Percentiles rank a stretch among this genome's conserved stretches.
Conservation (phyloP, 2,888 invertebrate genomes). For the Drosophila paranaensis region DNA sequence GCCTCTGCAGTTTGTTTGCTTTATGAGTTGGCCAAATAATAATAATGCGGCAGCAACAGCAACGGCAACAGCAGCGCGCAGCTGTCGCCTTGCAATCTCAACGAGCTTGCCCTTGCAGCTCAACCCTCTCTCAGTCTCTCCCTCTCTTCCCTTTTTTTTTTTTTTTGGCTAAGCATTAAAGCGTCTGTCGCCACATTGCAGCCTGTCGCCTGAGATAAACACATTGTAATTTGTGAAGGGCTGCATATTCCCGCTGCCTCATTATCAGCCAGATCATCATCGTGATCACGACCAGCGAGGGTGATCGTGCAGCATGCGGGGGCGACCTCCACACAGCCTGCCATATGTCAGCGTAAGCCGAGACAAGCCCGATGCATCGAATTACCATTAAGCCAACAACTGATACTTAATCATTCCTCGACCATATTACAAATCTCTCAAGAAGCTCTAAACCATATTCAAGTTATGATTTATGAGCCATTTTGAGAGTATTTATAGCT, state of each 20-base stretch:
- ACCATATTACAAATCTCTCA: slow-evolving; percentile 23
- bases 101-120: slow-evolving; percentile 43
- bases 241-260: slow-evolving; percentile 36
- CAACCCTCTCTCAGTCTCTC: background rate
- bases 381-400: slow-evolving; percentile 56
- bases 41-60: slow-evolving; percentile 52
- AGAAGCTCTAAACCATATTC: slow-evolving; percentile 2
- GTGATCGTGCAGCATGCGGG: slow-evolving; percentile 24
- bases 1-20: slow-evolving; percentile 58
- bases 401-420: slow-evolving; percentile 19
- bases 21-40: slow-evolving; percentile 77
- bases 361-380: slow-evolving; percentile 63
- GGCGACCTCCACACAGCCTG: slow-evolving; percentile 21
- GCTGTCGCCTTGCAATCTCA: slow-evolving; percentile 65
- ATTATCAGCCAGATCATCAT: slow-evolving; percentile 17
- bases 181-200: slow-evolving; percentile 74
- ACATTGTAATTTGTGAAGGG: slow-evolving; percentile 74
- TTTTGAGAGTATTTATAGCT: background rate
- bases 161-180: slow-evolving; percentile 42
- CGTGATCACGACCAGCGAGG: slow-evolving; percentile 3
- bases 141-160: background rate
- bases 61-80: slow-evolving; percentile 54
- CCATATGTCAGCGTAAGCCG: slow-evolving; percentile 77
- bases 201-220: slow-evolving; percentile 64
- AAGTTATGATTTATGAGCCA: slow-evolving; percentile 13